Base-by-base conservation (phyloP, 1,140 invertebrate species). In the Subanguina moxae region DNA sequence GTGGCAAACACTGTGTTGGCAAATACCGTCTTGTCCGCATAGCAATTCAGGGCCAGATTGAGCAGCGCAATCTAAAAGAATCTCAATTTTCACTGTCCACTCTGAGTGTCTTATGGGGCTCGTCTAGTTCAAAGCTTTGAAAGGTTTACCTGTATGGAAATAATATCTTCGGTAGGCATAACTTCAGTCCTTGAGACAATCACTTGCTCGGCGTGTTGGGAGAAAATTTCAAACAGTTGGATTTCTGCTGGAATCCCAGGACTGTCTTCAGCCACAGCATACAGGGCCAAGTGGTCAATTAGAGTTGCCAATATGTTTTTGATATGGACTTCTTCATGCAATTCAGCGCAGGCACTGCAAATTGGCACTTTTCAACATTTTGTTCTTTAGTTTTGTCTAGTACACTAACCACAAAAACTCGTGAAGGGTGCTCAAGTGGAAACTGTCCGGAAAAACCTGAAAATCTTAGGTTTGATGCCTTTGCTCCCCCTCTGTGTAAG, bases 271-370 rank as follows among this genome's bases (percentile, higher is more conserved):
- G 84, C 83, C 66, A 84, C 86, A 77, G 85, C 82, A 83, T 78
- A 88, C 23, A 72, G 43, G 13, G 80, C 78, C 17, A 80, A 69
- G 69, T 94, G 87, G 83, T 97, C 94, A 75, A 98, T 97, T 21
- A 98, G 85, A 21, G 93, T 90, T 78, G 95, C 96, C 62, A 98
- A 93, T 68, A 98, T 94, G 80, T 95, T 97, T 84, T 97, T 97
- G 1, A 98, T 76, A 21, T 80, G 68, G 0, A 99, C 95, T 66
- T 90, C 90, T 38, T 89, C 88, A 82, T 97, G 92, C 0, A 99
- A 85, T 82, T 98, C 93, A 0, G 92, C 93, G 84, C 95, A 98
- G 0, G 94, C 96, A 82, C 94, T 91, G 11, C 99, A 86, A 38
- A 38, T 38, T 38, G 3, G 11, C 11, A 38, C 11, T 38, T 38